A percentile compares a stretch with the other conserved stretches of the same genome.
phyloP scores from a whole-genome alignment of 2,113 vertebrate genomes.

The Halichoerus grypus region DNA sequence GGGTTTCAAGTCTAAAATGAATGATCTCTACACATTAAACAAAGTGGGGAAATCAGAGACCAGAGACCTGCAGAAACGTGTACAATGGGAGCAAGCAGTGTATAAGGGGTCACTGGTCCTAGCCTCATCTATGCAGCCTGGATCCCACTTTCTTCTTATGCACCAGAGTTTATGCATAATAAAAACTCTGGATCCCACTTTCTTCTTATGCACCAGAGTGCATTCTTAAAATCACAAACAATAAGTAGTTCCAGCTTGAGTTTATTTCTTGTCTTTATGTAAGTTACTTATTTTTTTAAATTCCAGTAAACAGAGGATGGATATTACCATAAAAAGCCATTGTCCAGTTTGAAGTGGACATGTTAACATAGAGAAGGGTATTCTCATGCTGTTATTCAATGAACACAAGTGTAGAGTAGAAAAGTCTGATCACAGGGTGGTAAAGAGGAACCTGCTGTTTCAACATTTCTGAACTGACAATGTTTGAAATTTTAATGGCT shows the following conservation, averaged over 20 bases:
- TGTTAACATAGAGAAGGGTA: background rate
- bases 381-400: background rate
- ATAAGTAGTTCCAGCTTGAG: background rate
- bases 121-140: background rate
- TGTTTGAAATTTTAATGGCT: constrained; percentile 1
- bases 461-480: constrained; percentile 9
- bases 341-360: background rate
- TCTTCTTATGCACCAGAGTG: background rate
- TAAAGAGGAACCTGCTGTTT: background rate
- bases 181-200: background rate
- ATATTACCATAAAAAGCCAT: background rate
- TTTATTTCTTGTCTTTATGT: background rate
- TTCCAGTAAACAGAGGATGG: background rate
- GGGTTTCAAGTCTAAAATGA: background rate
- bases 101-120: no score
- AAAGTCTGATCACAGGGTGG: background rate
- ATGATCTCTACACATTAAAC: background rate
- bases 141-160: background rate
- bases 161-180: no score
- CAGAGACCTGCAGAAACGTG: background rate
- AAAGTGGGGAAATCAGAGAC: background rate
- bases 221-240: constrained; percentile 11
- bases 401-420: background rate
- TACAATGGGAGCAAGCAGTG: background rate
- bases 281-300: background rate